Percentiles rank a stretch among this genome's conserved stretches.
These are phyloP conservation scores for Teinopalpus imperialis DNA, from an alignment of 2,888 invertebrate genomes.

Conservation along the genomic window DNA sequence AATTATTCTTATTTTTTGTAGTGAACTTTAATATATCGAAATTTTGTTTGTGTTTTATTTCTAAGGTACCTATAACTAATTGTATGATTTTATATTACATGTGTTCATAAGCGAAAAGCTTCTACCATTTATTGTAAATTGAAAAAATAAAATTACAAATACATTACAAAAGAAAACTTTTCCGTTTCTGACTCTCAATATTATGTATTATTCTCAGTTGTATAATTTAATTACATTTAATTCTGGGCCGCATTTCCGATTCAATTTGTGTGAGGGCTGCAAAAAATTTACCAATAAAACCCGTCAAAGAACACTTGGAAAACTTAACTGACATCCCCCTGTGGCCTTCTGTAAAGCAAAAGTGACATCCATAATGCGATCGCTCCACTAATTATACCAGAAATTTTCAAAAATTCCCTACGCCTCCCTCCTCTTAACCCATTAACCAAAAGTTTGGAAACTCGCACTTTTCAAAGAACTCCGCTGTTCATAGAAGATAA, in stretches of 20 bases:
- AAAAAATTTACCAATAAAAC: slow-evolving; percentile 38
- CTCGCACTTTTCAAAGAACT: slow-evolving; percentile 62
- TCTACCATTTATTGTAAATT: too few relatives aligned
- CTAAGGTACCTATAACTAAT: too few relatives aligned
- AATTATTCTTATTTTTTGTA: too few relatives aligned
- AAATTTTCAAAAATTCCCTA: slow-evolving; percentile 70
- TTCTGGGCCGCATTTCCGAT: slow-evolving; percentile 5
- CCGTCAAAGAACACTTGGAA: slow-evolving; percentile 44
- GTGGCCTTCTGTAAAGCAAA: slow-evolving; percentile 64
- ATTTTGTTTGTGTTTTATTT: too few relatives aligned
- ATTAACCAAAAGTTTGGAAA: slow-evolving; percentile 65
- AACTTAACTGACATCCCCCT: slow-evolving; percentile 47
- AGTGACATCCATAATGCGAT: slow-evolving; percentile 75
- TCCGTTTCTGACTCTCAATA: too few relatives aligned
- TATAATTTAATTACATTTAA: slow-evolving; percentile 14
- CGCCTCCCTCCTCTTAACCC: slow-evolving; percentile 63
- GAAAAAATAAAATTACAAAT: too few relatives aligned
- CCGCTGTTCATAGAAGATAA: slow-evolving; percentile 7
- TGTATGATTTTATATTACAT: too few relatives aligned
- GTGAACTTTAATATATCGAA: too few relatives aligned
- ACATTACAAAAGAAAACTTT: too few relatives aligned
- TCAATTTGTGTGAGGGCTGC: slow-evolving; percentile 13
- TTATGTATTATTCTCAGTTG: too few relatives aligned
- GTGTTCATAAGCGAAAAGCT: too few relatives aligned
- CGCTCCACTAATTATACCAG: slow-evolving; percentile 70